These are phyloP conservation scores for Coranthus polyacanthus DNA, from an alignment of 2,797 vertebrate species.

Conservation along the genomic window DNA sequence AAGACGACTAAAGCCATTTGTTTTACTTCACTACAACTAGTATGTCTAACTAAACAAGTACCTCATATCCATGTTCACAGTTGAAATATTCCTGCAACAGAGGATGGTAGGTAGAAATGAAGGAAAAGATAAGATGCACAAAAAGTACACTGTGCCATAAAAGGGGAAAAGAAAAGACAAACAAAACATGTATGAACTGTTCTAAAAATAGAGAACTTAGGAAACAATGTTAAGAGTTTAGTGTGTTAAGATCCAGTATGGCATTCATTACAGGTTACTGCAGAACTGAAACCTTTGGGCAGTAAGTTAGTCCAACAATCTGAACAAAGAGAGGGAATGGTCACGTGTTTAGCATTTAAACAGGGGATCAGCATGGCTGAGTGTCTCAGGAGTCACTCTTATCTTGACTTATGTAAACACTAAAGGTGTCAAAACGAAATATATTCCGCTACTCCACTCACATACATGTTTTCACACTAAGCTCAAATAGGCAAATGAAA, in stretches of 20 bases:
- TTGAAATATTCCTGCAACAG: conserved; percentile 31
- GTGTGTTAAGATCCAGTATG: conserved; percentile 57
- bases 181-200: conserved; percentile 15
- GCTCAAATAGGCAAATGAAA: conserved; percentile 38
- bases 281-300: conserved; percentile 61
- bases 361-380: conserved; percentile 42
- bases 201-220: conserved; percentile 39
- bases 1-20: background rate
- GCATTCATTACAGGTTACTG: conserved; percentile 65
- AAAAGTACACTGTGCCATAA: conserved; percentile 3
- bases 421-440: conserved; percentile 74
- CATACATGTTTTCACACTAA: conserved; percentile 13
- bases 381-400: conserved; percentile 61
- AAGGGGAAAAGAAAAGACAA: conserved; percentile 1
- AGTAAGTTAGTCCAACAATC: conserved; percentile 44
- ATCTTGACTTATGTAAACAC: conserved; percentile 71
- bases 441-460: conserved; percentile 57
- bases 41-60: conserved; percentile 37
- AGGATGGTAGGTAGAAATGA: conserved; percentile 13
- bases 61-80: conserved; percentile 51
- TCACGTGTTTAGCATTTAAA: conserved; percentile 76
- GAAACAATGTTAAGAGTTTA: conserved; percentile 24
- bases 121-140: background rate
- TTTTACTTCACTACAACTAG: conserved; percentile 20
- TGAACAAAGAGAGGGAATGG: conserved; percentile 40